These are phyloP conservation scores for Drosophila prosaltans DNA, from an alignment of 1,140 invertebrate genomes.

Conservation along the genomic window DNA sequence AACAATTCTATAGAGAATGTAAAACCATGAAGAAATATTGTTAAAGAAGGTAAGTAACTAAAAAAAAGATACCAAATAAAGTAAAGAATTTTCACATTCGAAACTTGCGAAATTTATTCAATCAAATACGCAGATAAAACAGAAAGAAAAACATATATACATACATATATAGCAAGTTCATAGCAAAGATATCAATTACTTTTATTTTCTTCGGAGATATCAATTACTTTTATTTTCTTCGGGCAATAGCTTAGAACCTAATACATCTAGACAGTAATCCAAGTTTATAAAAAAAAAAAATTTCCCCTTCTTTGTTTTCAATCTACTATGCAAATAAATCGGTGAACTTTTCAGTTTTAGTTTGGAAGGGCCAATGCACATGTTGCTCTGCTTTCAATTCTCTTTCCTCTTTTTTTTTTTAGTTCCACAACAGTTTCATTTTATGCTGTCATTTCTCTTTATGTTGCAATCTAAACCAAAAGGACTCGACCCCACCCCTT, in stretches of 20 bases:
- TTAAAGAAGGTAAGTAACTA: too few relatives aligned
- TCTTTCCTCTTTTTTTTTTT: not conserved
- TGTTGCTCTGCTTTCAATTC: slow-evolving; percentile 40
- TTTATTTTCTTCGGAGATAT: not conserved
- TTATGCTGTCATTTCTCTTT: slow-evolving; percentile 48
- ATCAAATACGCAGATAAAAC: too few relatives aligned
- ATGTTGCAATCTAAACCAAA: slow-evolving; percentile 44
- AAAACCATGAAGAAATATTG: too few relatives aligned
- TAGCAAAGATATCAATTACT: not conserved
- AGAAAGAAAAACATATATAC: not conserved
- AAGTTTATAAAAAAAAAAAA: slow-evolving; percentile 16
- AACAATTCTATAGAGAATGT: too few relatives aligned
- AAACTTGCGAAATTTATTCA: too few relatives aligned
- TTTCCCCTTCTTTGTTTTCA: slow-evolving; percentile 37
- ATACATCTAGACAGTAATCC: slow-evolving; percentile 2
- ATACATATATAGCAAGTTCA: not conserved
- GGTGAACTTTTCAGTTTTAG: not conserved
- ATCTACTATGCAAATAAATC: slow-evolving; percentile 72
- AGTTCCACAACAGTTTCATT: slow-evolving; percentile 50
- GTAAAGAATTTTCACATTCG: too few relatives aligned
- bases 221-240: slow-evolving; percentile 3
- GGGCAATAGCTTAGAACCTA: slow-evolving; percentile 25
- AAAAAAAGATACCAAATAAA: too few relatives aligned
- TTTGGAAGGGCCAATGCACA: slow-evolving; percentile 46
- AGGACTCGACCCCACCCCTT: slow-evolving; percentile 14